phyloP scores from a whole-genome alignment of 2,888 invertebrate species.

The Phyllotreta striolata region DNA sequence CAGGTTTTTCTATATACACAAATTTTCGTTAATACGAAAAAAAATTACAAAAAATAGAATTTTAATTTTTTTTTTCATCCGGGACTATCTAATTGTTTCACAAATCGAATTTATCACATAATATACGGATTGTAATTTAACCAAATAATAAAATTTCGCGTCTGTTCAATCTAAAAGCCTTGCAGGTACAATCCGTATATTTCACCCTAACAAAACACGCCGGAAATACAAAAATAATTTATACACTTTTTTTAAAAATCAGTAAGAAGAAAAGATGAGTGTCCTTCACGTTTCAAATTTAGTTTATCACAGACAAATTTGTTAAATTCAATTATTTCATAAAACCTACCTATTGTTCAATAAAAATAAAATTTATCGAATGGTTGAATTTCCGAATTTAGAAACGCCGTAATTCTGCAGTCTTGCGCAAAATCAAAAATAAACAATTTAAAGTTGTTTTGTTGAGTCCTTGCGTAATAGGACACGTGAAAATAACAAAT shows the following conservation, averaged over 20 bases:
- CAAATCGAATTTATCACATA: slow-evolving; percentile 11
- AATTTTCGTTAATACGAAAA: slow-evolving; percentile 21
- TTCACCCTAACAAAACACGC: slow-evolving; percentile 13
- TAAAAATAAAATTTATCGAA: slow-evolving; percentile 35
- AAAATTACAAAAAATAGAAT: slow-evolving; percentile 24
- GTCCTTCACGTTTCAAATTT: slow-evolving; percentile 51
- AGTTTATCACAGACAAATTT: slow-evolving; percentile 57
- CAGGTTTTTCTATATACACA: slow-evolving; percentile 38
- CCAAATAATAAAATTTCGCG: too few relatives aligned
- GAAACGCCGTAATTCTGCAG: slow-evolving; percentile 36
- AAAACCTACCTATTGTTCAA: slow-evolving; percentile 46
- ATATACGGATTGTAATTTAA: background rate
- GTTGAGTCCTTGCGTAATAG: too few relatives aligned
- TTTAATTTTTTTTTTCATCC: slow-evolving; percentile 26
- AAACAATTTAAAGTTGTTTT: slow-evolving; percentile 1
- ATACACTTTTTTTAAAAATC: slow-evolving; percentile 37
- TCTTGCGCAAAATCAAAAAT: slow-evolving; percentile 20
- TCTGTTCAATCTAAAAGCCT: too few relatives aligned
- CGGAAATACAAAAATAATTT: slow-evolving; percentile 41
- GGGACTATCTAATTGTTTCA: slow-evolving; percentile 8
- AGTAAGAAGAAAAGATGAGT: slow-evolving; percentile 40
- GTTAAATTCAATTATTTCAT: slow-evolving; percentile 48
- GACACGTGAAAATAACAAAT: too few relatives aligned
- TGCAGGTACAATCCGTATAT: too few relatives aligned
- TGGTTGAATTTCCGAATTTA: slow-evolving; percentile 27